A percentile compares a stretch with the other conserved stretches of the same genome.
Evolutionary conservation across 2,888 invertebrate species (phyloP).

Genomic region (Acanthosepion lycidas): DNA sequence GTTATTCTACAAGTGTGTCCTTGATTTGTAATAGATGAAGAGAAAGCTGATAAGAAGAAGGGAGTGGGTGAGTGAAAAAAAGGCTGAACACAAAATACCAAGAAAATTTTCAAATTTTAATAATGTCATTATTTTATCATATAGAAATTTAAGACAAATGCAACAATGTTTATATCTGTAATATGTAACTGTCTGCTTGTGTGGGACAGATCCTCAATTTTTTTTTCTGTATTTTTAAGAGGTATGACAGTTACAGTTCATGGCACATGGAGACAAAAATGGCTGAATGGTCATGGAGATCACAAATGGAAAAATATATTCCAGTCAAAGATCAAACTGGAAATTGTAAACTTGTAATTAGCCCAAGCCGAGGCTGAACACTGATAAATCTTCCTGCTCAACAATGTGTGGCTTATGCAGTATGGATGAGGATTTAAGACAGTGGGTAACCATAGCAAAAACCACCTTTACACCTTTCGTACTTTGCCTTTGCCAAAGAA

Average conservation of each 20-base stretch:
- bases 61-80: neutral
- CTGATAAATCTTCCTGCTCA: neutral
- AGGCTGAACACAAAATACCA: neutral
- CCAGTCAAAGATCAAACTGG: neutral
- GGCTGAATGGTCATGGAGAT: neutral
- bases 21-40: neutral
- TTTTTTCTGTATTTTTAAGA: neutral
- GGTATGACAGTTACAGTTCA: neutral
- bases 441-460: neutral
- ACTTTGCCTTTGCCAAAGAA: constrained; percentile 65
- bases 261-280: neutral
- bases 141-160: constrained; percentile 33
- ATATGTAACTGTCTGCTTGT: neutral
- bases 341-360: neutral
- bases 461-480: constrained; percentile 42
- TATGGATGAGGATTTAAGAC: neutral
- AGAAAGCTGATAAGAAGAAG: neutral
- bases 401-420: neutral
- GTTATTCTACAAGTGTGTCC: too few relatives aligned
- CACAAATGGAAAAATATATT: constrained; percentile 37
- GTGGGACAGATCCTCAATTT: neutral
- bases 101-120: neutral
- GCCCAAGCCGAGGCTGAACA: neutral
- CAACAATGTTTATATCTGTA: constrained; percentile 21
- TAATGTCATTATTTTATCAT: constrained; percentile 8